Base-by-base conservation (phyloP, 1,140 invertebrate species). In the Mesaphorura yosii region DNA sequence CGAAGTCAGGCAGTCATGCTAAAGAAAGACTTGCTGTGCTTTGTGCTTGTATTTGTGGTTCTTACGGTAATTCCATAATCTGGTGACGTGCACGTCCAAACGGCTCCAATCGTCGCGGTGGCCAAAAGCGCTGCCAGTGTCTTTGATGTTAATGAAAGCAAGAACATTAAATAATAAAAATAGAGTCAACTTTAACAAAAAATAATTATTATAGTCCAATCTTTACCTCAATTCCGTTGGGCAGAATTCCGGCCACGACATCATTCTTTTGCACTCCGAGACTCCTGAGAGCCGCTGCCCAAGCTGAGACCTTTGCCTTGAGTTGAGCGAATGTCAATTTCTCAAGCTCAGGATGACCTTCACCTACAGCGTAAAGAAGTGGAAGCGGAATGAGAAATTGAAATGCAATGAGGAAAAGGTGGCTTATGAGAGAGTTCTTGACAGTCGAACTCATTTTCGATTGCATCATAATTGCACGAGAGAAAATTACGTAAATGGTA, bases 51-150 rank as follows among this genome's bases (percentile, higher is more conserved):
- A n/a, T n/a, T n/a, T n/a, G n/a, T 4, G n/a, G 46, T n/a, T 49
- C 46, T 57, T 64, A 73, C 75, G 54, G 68, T 67, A 27, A 73
- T 69, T 47, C 77, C 77, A 67, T 78, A 78, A 59, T 78, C 77
- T 4, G 75, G 74, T 2, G 76, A 77, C 2, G 75, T 72, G 17
- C 72, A 75, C 46, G 73, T 76, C 77, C 76, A 78, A 3, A 75
- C 66, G 12, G 75, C 57, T 27, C 57, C 77, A 31, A 78, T 65
- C 51, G 72, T 70, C 2, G 75, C 68, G 15, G 74, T 67, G 26
- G 74, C 76, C 20, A 78, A 64, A 69, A 78, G 73, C 2, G 73
- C 74, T 48, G 70, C 69, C 3, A 77, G 63, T 3, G 76, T 62
- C 56, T 62, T 34, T 7, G 27, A 41, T 55, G 19, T 3, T 6